phyloP scores from a whole-genome alignment of 2,113 vertebrate genomes.

The Australoheros scitulus region DNA sequence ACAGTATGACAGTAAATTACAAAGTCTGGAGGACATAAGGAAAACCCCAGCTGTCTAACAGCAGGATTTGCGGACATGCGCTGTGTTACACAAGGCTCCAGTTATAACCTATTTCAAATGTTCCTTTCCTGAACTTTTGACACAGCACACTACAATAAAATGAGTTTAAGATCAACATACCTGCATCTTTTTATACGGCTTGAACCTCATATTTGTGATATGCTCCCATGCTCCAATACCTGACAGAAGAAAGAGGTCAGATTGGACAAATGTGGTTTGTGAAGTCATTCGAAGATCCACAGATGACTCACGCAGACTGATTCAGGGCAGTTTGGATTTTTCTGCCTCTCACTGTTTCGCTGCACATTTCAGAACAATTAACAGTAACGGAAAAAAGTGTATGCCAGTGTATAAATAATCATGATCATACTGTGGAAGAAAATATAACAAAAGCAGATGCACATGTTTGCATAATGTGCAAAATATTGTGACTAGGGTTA shows the following conservation, averaged over 20 bases:
- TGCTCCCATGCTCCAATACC: constrained; percentile 96
- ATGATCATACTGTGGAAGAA: background rate
- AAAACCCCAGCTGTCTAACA: constrained; percentile 22
- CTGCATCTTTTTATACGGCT: constrained; percentile 95
- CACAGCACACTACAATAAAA: background rate
- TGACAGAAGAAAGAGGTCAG: constrained; percentile 54
- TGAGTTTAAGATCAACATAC: constrained; percentile 69
- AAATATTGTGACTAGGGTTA: background rate
- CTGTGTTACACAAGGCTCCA: background rate
- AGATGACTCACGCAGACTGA: background rate
- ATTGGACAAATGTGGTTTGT: background rate
- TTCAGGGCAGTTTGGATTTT: background rate
- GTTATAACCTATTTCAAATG: background rate
- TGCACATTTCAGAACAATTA: background rate
- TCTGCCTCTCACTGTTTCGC: background rate
- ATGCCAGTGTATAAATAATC: background rate
- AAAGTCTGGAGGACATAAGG: constrained; percentile 28
- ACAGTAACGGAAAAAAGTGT: background rate
- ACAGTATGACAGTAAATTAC: constrained; percentile 49
- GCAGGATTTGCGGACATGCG: constrained; percentile 9
- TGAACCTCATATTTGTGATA: constrained; percentile 88
- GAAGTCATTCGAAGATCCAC: background rate
- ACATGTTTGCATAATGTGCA: background rate
- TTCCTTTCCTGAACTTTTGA: constrained; percentile 7
- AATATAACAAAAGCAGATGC: background rate